Percentiles rank a stretch among this genome's conserved stretches.
phyloP scores from a whole-genome alignment of 2,113 vertebrate species.

The Blennius ocellaris region DNA sequence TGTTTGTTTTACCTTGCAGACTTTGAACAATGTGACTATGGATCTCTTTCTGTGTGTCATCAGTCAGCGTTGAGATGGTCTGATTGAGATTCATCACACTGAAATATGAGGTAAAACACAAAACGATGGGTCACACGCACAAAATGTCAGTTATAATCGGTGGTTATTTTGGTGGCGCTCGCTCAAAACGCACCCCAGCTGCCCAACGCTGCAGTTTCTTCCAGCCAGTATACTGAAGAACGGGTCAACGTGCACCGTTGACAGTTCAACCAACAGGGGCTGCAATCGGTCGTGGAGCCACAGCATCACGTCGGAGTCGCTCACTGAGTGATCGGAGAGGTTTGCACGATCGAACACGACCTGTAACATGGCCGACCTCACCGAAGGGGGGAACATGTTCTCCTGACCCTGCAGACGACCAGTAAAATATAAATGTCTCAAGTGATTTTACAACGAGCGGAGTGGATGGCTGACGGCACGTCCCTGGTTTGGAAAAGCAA shows the following conservation, averaged over 20 bases:
- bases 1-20: slow-evolving; percentile 69
- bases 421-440: too few species aligned
- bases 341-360: slow-evolving; percentile 76
- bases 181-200: slow-evolving; percentile 60
- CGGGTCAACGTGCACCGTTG: slow-evolving; percentile 34
- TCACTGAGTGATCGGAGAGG: slow-evolving; percentile 59
- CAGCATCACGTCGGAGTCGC: slow-evolving; percentile 39
- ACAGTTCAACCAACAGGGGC: slow-evolving; percentile 68
- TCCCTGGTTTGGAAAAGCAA: too few species aligned
- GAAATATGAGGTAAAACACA: slow-evolving; percentile 23
- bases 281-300: slow-evolving; percentile 72
- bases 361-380: slow-evolving; percentile 74
- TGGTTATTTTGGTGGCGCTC: too few species aligned
- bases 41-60: slow-evolving; percentile 51
- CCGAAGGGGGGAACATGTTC: slow-evolving; percentile 1
- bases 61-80: slow-evolving; percentile 58
- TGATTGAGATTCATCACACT: slow-evolving; percentile 73
- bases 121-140: too few species aligned
- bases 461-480: too few species aligned
- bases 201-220: slow-evolving; percentile 67
- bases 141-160: too few species aligned
- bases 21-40: slow-evolving; percentile 64
- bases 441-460: too few species aligned
- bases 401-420: slow-evolving; percentile 40
- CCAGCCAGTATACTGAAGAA: slow-evolving; percentile 68